Evolutionary conservation across 2,888 invertebrate species (phyloP).

Genomic region (Tinea semifulvella): DNA sequence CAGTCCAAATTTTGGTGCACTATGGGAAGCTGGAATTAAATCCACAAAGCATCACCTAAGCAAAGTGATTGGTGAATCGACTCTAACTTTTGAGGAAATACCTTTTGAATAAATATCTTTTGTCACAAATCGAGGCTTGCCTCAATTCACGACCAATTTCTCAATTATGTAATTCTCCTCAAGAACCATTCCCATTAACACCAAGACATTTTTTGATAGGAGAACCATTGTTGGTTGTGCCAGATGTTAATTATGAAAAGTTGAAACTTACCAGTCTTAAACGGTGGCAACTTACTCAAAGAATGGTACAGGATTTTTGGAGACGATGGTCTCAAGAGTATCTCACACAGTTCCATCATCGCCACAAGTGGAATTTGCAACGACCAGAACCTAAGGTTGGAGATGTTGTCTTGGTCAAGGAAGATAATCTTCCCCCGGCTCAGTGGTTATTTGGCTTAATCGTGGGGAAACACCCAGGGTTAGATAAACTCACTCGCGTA

Average conservation of each 20-base stretch:
- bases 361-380: constrained; percentile 19
- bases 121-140: constrained; percentile 19
- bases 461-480: constrained; percentile 20
- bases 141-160: constrained; percentile 19
- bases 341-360: constrained; percentile 16
- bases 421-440: constrained; percentile 21
- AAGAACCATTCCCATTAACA: constrained; percentile 18
- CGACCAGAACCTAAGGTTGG: constrained; percentile 20
- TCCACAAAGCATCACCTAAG: constrained; percentile 18
- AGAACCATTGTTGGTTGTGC: constrained; percentile 18
- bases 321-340: constrained; percentile 23
- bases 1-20: constrained; percentile 20
- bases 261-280: constrained; percentile 15
- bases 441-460: constrained; percentile 21
- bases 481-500: constrained; percentile 21
- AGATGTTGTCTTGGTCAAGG: constrained; percentile 21
- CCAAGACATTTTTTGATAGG: constrained; percentile 21
- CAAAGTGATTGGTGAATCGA: constrained; percentile 8
- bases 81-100: constrained; percentile 17
- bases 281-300: constrained; percentile 24
- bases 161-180: constrained; percentile 14
- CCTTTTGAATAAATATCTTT: too few species aligned
- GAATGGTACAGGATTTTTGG: constrained; percentile 23
- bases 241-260: constrained; percentile 15
- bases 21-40: constrained; percentile 23